A percentile compares a stretch with the other conserved stretches of the same genome.
phyloP scores from a whole-genome alignment of 1,140 invertebrate genomes.

The Paracyclopina nana region DNA sequence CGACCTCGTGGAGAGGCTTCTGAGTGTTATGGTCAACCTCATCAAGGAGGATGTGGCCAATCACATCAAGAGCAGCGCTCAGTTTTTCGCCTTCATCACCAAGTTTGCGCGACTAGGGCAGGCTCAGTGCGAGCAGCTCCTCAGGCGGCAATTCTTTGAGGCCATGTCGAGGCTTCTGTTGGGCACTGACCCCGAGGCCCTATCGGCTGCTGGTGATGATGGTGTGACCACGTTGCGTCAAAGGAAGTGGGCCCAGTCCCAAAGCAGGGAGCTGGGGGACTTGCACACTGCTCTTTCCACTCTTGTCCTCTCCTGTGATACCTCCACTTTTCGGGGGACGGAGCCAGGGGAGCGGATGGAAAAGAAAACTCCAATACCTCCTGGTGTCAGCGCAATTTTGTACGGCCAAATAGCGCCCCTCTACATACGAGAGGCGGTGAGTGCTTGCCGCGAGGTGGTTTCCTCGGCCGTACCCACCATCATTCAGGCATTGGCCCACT shows the following conservation, averaged over 20 bases:
- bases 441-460: background rate
- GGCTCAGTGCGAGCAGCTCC: constrained; percentile 29
- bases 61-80: constrained; percentile 28
- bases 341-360: background rate
- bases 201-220: too few relatives aligned
- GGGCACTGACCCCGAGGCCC: constrained; percentile 22
- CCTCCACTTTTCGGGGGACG: constrained; percentile 11
- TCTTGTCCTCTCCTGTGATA: constrained; percentile 25
- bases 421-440: background rate
- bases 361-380: background rate
- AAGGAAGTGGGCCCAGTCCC: constrained; percentile 19
- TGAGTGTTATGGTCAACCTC: constrained; percentile 26
- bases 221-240: background rate
- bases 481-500: background rate
- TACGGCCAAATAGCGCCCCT: background rate
- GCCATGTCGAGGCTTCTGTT: constrained; percentile 29
- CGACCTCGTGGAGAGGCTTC: constrained; percentile 24
- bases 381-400: background rate
- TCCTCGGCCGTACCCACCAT: background rate
- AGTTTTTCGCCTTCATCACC: constrained; percentile 30
- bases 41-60: constrained; percentile 30
- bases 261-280: constrained; percentile 28
- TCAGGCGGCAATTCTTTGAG: constrained; percentile 28
- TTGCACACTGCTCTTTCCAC: constrained; percentile 28
- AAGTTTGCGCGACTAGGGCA: constrained; percentile 29